These are phyloP conservation scores for Philypnodon macrostomus DNA, from an alignment of 2,797 vertebrate genomes.

Conservation along the genomic window DNA sequence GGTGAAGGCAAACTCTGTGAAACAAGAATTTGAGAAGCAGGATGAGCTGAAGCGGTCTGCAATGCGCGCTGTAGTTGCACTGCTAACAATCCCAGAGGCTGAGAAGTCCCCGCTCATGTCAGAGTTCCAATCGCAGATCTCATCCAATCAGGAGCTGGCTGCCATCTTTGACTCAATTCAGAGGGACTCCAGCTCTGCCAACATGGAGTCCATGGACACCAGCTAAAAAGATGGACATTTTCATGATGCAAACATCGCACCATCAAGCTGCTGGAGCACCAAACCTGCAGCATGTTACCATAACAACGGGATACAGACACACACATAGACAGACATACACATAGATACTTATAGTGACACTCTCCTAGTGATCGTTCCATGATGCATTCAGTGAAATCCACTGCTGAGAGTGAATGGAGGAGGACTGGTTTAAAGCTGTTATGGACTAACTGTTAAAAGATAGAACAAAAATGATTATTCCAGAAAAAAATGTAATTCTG, in stretches of 20 bases:
- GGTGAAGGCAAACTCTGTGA: conserved; percentile 98
- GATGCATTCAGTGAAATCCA: conserved; percentile 92
- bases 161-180: conserved; percentile 99
- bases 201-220: conserved; percentile 99
- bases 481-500: conserved; percentile 60
- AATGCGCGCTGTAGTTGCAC: conserved; percentile 94
- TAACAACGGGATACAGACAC: conserved; percentile 54
- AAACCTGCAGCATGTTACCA: conserved; percentile 67
- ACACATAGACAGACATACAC: conserved; percentile 36
- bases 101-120: conserved; percentile 98
- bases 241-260: conserved; percentile 59
- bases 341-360: conserved; percentile 63
- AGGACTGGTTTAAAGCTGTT: conserved; percentile 36
- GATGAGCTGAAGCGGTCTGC: conserved; percentile 97
- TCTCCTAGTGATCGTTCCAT: conserved; percentile 76
- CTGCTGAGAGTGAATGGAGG: conserved; percentile 75
- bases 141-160: conserved; percentile 97
- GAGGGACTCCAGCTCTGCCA: conserved; percentile 95
- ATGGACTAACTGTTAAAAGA: conserved; percentile 72
- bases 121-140: conserved; percentile 98
- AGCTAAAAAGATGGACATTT: conserved; percentile 79
- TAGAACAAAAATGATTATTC: conserved; percentile 47
- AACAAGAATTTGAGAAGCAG: conserved; percentile 99
- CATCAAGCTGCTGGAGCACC: conserved; percentile 60
- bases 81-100: conserved; percentile 96